Evolutionary conservation across 2,113 vertebrate genomes (phyloP).

Genomic region (Ramphastos sulfuratus): DNA sequence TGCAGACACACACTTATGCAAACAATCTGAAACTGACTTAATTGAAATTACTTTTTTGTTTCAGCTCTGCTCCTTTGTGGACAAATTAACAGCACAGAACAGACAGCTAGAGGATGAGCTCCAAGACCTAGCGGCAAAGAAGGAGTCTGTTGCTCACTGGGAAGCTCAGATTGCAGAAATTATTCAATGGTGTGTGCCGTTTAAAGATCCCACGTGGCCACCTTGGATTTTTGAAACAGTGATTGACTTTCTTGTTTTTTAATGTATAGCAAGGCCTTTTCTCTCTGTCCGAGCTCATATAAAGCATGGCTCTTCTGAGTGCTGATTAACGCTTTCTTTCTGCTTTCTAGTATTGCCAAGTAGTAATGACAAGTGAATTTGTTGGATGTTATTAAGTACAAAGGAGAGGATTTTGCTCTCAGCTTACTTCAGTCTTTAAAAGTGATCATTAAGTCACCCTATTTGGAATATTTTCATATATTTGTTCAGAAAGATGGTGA

Average conservation of each 20-base stretch:
- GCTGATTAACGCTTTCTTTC: not conserved
- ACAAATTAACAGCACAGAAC: slow-evolving; percentile 90
- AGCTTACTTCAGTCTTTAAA: not conserved
- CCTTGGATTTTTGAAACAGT: not conserved
- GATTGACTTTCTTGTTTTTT: not conserved
- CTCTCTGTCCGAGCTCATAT: not conserved
- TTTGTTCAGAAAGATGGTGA: not conserved
- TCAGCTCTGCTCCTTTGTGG: slow-evolving; percentile 91
- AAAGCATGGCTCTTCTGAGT: not conserved
- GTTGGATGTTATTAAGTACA: not conserved
- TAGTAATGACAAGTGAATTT: not conserved
- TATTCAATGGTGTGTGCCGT: slow-evolving; percentile 89
- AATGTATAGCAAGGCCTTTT: not conserved
- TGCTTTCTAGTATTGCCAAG: not conserved
- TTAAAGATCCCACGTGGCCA: not conserved
- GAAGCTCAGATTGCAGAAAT: slow-evolving; percentile 98
- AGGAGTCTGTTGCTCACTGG: slow-evolving; percentile 96
- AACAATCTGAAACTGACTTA: not conserved
- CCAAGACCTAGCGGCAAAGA: slow-evolving; percentile 90
- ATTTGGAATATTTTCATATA: not conserved
- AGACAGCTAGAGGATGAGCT: slow-evolving; percentile 93
- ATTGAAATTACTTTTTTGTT: not conserved
- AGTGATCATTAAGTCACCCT: not conserved
- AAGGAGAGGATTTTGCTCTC: not conserved
- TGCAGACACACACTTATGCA: not conserved